These are phyloP conservation scores for Malthinus seriepunctatus DNA, from an alignment of 2,888 invertebrate species.

Conservation along the genomic window DNA sequence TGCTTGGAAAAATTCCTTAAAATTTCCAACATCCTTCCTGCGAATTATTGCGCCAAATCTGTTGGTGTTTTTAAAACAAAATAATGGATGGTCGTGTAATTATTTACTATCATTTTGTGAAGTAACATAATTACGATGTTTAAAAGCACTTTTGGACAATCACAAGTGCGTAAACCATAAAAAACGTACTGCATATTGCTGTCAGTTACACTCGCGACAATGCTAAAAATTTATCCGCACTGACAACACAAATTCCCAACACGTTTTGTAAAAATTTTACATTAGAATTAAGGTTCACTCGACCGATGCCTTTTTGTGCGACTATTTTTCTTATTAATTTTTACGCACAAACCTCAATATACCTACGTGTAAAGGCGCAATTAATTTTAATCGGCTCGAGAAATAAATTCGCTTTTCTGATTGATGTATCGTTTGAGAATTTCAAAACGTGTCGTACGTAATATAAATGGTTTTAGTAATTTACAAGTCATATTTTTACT, in stretches of 20 bases:
- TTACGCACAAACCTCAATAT: constrained; percentile 16
- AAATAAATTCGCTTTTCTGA: constrained; percentile 1
- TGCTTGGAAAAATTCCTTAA: no score
- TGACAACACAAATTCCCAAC: constrained; percentile 17
- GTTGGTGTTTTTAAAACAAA: no score
- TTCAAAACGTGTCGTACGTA: not conserved
- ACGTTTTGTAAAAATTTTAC: constrained; percentile 16
- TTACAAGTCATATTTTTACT: not conserved
- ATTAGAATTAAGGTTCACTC: constrained; percentile 15
- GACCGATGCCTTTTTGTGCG: constrained; percentile 13
- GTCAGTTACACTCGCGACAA: constrained; percentile 15
- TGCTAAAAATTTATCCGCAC: constrained; percentile 20
- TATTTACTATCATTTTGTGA: no score
- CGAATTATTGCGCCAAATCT: no score
- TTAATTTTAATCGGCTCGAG: not conserved
- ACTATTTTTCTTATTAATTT: constrained; percentile 26
- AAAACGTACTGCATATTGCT: constrained; percentile 7
- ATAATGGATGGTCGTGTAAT: no score
- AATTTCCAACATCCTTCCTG: no score
- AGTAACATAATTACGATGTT: not conserved
- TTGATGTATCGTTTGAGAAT: not conserved
- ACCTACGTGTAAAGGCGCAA: not conserved
- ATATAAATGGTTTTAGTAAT: constrained; percentile 3
- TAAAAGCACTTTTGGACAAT: constrained; percentile 4
- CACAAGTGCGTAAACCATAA: constrained; percentile 8